Evolutionary conservation across 1,140 invertebrate genomes (phyloP).

Genomic region (Drosophila pallidifrons): DNA sequence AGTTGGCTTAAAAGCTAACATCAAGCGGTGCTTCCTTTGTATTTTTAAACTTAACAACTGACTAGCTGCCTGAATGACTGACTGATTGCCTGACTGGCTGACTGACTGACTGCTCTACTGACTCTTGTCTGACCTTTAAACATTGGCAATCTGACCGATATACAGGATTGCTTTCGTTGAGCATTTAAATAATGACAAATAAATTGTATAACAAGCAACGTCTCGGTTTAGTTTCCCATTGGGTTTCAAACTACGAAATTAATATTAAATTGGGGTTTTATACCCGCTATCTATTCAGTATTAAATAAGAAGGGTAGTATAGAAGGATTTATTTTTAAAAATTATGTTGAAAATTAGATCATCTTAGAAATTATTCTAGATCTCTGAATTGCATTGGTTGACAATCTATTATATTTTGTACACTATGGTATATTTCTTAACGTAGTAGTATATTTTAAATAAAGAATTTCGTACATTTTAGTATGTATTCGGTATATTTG

Average conservation of each 20-base stretch:
- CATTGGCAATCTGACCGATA: constrained; percentile 37
- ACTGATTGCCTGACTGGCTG: constrained; percentile 28
- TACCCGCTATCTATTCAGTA: too few species aligned
- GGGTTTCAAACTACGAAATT: background rate
- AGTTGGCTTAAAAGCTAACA: constrained; percentile 52
- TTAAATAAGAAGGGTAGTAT: too few species aligned
- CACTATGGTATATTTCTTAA: too few species aligned
- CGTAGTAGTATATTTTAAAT: too few species aligned
- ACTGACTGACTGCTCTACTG: constrained; percentile 39
- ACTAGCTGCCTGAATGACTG: constrained; percentile 19
- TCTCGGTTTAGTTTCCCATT: background rate
- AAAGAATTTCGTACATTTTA: too few species aligned
- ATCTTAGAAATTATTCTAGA: too few species aligned
- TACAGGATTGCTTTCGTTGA: background rate
- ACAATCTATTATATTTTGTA: too few species aligned
- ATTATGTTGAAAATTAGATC: too few species aligned
- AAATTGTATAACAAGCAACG: constrained; percentile 19
- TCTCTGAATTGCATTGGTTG: too few species aligned
- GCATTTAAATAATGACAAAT: background rate
- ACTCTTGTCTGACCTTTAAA: constrained; percentile 55
- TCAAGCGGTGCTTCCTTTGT: constrained; percentile 54
- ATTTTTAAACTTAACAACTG: constrained; percentile 22
- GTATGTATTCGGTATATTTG: too few species aligned
- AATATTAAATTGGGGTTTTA: constrained; percentile 12
- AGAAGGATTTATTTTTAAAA: too few species aligned